These are phyloP conservation scores for Sinocyclocheilus grahami DNA, from an alignment of 2,113 vertebrate genomes.

Conservation along the genomic window DNA sequence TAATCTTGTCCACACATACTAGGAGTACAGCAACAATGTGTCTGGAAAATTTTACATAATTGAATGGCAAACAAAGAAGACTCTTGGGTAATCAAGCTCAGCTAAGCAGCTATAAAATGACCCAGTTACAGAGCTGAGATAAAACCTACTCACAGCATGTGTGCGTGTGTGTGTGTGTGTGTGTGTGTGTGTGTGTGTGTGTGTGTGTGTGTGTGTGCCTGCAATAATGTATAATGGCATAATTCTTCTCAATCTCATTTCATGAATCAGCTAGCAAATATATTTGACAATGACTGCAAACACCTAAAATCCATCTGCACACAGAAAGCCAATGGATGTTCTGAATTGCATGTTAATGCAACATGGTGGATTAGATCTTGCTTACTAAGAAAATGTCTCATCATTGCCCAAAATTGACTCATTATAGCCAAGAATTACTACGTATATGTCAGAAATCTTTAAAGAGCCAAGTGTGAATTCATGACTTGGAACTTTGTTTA, in stretches of 20 bases:
- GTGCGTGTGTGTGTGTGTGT: not conserved
- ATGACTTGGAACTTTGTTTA: conserved; percentile 24
- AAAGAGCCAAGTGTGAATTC: conserved; percentile 14
- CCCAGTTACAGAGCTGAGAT: conserved; percentile 43
- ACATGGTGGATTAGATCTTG: not conserved
- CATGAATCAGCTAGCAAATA: conserved; percentile 46
- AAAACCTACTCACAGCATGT: conserved; percentile 8
- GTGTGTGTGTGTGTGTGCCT: not conserved
- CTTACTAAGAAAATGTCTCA: conserved; percentile 7
- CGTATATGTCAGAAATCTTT: conserved; percentile 34
- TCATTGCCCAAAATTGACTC: not conserved
- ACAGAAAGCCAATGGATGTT: not conserved
- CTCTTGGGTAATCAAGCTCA: conserved; percentile 44
- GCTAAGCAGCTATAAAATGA: conserved; percentile 41
- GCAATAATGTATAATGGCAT: not conserved
- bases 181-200: not conserved
- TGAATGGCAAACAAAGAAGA: conserved; percentile 42
- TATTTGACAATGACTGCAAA: conserved; percentile 27
- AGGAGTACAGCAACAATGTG: conserved; percentile 11
- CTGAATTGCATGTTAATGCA: not conserved
- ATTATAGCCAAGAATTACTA: conserved; percentile 38
- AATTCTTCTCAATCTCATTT: conserved; percentile 2
- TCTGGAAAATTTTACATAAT: conserved; percentile 38
- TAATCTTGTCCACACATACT: not conserved
- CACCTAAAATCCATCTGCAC: not conserved